Evolutionary conservation across 2,888 invertebrate species (phyloP), one percentile per base, ranked within the genome.

Genomic region (Agrotis clavis): DNA sequence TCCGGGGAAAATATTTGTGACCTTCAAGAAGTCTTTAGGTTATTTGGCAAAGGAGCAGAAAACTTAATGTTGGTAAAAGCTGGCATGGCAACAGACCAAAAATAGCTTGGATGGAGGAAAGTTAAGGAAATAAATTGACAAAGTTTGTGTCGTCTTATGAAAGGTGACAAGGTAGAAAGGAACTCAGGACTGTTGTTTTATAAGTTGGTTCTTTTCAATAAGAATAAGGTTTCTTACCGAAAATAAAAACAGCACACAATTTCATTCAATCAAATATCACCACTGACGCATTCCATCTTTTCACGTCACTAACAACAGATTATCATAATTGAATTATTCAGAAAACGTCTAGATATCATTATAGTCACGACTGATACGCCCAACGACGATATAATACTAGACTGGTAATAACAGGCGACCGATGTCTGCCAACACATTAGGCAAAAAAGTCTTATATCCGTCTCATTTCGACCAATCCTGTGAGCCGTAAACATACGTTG

Each of bases 11-110:
- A 68, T 82, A 85, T 74, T 78, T 85, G 74, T 76, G 76, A 74
- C 85, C 76, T 86, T 85, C 71, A 57, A 6, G 48, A 82, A 79
- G 48, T 73, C 68, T 50, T 60, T 59, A 74, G 59, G 74, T 83
- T 54, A 68, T 45, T 83, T 79, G 79, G 79, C 83, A 83, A 53
- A 48, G 59, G 30, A n/a, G 41, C 21, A 50, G 79, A 53, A 67
- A 79, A 83, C 62, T 83, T 73, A 74, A 64, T 83, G 62, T 47
- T 63, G 16, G 51, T 50, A 53, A 67, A 64, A 71, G 16, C 67
- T 47, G 56, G 21, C 48, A 45, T 71, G 67, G 63, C 21, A 71
- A 79, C 66, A 61, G 51, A 72, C 59, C 25, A 79, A 16, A 41
- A 71, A 67, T 72, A 64, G 64, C 53, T 60, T 13, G 16, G 63